Evolutionary conservation across 2,888 invertebrate species (phyloP).

Genomic region (Actias luna): DNA sequence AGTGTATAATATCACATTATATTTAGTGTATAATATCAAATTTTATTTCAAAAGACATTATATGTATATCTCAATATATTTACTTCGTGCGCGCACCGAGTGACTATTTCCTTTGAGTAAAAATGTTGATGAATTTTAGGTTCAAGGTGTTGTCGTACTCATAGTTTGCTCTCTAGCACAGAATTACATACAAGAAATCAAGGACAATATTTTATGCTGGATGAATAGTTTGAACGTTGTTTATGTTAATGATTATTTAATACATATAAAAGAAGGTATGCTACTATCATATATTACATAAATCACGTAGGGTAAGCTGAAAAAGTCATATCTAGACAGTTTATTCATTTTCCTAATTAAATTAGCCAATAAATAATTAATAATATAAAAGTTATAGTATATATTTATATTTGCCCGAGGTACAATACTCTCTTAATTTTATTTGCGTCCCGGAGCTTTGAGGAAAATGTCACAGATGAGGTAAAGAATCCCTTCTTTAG

Average conservation of each 20-base stretch:
- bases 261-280: neutral
- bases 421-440: no score
- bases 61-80: neutral
- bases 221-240: neutral
- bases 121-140: neutral
- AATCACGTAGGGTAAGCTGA: neutral
- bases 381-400: no score
- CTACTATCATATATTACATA: neutral
- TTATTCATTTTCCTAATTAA: no score
- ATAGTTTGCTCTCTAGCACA: neutral
- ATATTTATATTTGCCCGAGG: no score
- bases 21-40: no score
- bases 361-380: no score
- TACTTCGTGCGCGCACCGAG: neutral
- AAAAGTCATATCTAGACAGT: neutral
- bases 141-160: neutral
- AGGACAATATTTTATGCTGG: slow-evolving; percentile 3
- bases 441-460: no score
- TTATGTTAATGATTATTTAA: slow-evolving; percentile 2
- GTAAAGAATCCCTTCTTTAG: no score
- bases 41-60: neutral
- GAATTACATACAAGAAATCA: neutral
- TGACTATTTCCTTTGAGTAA: neutral
- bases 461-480: no score
- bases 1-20: no score